Evolutionary conservation across 2,113 vertebrate species (phyloP), one percentile per base, ranked within the genome.

Genomic region (Syrrhaptes paradoxus): DNA sequence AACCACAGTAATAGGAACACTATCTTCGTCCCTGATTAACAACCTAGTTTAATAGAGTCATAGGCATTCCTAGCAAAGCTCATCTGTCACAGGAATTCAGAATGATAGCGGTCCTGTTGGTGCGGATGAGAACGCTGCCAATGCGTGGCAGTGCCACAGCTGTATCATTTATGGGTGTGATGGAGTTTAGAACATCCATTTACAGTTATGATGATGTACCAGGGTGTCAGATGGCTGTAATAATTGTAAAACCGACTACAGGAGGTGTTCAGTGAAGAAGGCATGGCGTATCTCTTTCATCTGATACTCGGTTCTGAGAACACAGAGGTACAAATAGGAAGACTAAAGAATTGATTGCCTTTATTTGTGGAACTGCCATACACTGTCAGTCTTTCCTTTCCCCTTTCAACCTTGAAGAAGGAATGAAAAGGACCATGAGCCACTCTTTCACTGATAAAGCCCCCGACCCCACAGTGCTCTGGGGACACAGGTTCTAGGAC

Each of bases 11-110:
- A 83, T 7, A 88, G 67, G 52, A 85, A 48, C 31, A 43, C 48
- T 85, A 0, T 51, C 72, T 74, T 25, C 14, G 7, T 84, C 62
- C 58, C 22, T 7, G 4, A 65, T 85, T 71, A 95, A 93, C 87
- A 86, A 8, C 24, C 28, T 49, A 48, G 31, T 8, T 93, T 94
- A 93, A 93, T 7, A 78, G 61, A 88, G 46, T 85, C 58, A 74
- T 38, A 49, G 66, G 41, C 6, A n/a, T 78, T 90, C 79, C 76
- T 49, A 87, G 70, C 18, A 74, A 92, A 89, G 28, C 80, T 89
- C 77, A 87, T 89, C 67, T 67, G 24, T 87, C 83, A 82, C 5
- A 2, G 0, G 1, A 74, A 66, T 67, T 68, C 65, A 41, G 34
- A 57, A 41, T 38, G 21, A 79, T 17, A 65, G 31, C 17, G 49